Percentiles rank a stretch among this genome's conserved stretches.
These are phyloP conservation scores for Benitochromis conjunctus DNA, from an alignment of 2,113 vertebrate genomes.

Conservation along the genomic window DNA sequence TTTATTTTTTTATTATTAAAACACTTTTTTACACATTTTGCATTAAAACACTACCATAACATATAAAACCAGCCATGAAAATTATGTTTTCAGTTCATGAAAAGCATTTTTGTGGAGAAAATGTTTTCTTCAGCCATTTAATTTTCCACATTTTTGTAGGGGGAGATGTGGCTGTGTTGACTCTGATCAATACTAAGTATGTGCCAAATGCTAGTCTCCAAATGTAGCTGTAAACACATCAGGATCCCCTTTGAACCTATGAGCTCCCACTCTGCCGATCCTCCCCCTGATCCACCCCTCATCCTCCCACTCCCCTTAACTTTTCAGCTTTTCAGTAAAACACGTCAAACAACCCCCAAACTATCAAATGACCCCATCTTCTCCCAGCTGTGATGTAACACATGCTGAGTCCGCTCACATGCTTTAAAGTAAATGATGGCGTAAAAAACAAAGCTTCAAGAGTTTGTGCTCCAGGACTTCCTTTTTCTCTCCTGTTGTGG, in stretches of 20 bases:
- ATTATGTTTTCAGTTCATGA: neutral
- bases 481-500: neutral
- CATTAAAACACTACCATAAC: neutral
- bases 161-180: neutral
- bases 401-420: neutral
- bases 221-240: conserved; percentile 47
- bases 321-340: neutral
- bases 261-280: conserved; percentile 32
- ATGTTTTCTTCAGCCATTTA: neutral
- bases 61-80: neutral
- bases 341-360: neutral
- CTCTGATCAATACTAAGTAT: conserved; percentile 7
- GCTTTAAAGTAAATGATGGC: neutral
- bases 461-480: neutral
- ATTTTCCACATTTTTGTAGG: neutral
- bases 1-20: neutral
- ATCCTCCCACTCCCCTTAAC: conserved; percentile 1
- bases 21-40: neutral
- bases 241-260: conserved; percentile 57
- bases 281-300: conserved; percentile 63
- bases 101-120: neutral
- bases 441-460: neutral
- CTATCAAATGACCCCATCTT: neutral
- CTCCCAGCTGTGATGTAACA: neutral
- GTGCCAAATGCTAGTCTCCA: conserved; percentile 7